These are phyloP conservation scores for Caenorhabditis inopinata DNA, from an alignment of 1,140 invertebrate species.

Conservation along the genomic window DNA sequence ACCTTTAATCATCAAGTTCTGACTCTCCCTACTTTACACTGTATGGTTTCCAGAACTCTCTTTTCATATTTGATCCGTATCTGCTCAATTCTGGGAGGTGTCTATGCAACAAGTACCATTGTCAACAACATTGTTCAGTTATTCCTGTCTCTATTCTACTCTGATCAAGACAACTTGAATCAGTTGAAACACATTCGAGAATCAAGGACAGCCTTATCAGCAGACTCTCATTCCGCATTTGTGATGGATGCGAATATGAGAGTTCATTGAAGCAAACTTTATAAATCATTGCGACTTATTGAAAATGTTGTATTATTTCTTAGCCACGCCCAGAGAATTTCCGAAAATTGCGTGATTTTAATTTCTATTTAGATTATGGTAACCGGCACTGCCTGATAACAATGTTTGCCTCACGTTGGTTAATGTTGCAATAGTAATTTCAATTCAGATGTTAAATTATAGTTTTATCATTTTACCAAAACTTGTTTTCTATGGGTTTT, in stretches of 20 bases:
- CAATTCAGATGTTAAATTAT: background rate
- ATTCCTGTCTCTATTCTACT: background rate
- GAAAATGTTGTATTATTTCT: background rate
- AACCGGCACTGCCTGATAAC: constrained; percentile 1
- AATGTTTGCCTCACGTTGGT: background rate
- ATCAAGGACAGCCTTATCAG: background rate
- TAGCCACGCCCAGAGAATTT: background rate
- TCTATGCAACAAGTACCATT: constrained; percentile 59
- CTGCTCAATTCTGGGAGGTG: constrained; percentile 60
- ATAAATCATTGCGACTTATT: background rate
- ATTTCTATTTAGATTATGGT: background rate
- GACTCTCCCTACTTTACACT: background rate
- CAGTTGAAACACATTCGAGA: background rate
- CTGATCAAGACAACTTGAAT: background rate
- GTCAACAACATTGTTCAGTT: constrained; percentile 48
- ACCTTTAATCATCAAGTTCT: too few species aligned
- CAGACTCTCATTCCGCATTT: background rate
- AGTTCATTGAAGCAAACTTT: background rate
- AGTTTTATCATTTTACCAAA: background rate
- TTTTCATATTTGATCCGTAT: constrained; percentile 60
- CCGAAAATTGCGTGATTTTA: background rate
- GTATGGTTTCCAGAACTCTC: constrained; percentile 52
- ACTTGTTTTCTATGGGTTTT: background rate
- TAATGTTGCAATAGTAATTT: background rate
- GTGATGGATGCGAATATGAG: background rate